A percentile compares a stretch with the other conserved stretches of the same genome.
phyloP scores from a whole-genome alignment of 2,113 vertebrate species.

The Cryptomyrus ogoouensis region DNA sequence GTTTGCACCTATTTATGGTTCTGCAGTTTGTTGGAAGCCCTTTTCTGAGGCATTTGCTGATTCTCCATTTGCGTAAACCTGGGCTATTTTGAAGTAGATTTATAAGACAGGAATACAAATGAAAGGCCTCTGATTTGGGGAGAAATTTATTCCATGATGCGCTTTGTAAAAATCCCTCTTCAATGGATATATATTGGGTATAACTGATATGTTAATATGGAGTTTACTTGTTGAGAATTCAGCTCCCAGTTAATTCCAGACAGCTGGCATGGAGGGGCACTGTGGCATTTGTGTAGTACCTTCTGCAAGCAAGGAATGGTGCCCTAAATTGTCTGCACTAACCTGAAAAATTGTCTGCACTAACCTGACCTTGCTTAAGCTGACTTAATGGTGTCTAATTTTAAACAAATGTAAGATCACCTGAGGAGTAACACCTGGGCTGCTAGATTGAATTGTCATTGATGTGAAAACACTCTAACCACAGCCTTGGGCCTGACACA shows the following conservation, averaged over 20 bases:
- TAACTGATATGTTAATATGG: neutral
- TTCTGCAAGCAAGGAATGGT: neutral
- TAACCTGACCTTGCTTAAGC: neutral
- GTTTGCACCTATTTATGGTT: too few species aligned
- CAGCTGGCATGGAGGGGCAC: neutral
- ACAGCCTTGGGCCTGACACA: neutral
- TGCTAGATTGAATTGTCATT: neutral
- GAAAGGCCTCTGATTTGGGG: neutral
- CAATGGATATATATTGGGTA: neutral
- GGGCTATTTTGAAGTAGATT: neutral
- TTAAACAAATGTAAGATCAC: conserved; percentile 1
- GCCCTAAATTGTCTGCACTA: neutral
- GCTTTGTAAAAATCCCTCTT: neutral
- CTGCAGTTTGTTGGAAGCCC: neutral
- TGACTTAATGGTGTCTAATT: conserved; percentile 1
- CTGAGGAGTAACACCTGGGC: conserved; percentile 11
- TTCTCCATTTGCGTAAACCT: neutral
- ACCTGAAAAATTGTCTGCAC: neutral
- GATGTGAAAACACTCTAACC: neutral
- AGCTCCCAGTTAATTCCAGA: neutral
- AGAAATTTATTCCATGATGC: neutral
- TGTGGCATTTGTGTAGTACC: neutral
- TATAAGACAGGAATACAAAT: neutral
- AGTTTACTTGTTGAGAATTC: neutral
- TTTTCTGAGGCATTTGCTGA: neutral